A percentile compares a stretch with the other conserved stretches of the same genome.
These are phyloP conservation scores for Megathymus violae DNA, from an alignment of 1,140 invertebrate species.

Conservation along the genomic window DNA sequence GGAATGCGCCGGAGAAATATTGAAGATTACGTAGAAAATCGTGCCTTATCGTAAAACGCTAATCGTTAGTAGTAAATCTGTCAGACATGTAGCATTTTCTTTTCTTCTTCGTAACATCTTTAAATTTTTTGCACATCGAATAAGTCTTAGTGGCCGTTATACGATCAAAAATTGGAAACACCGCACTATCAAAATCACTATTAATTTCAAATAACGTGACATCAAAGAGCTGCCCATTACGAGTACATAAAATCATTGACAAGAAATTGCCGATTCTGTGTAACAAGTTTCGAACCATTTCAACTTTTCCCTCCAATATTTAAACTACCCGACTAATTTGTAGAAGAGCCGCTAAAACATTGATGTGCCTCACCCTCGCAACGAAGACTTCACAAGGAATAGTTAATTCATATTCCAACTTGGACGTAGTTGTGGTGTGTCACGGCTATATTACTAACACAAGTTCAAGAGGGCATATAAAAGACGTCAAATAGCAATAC, in stretches of 20 bases:
- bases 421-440: neutral
- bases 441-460: neutral
- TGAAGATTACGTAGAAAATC: no score
- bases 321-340: slow-evolving; percentile 14
- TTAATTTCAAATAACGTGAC: neutral
- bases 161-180: neutral
- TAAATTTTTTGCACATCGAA: no score
- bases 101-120: no score
- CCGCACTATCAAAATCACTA: neutral
- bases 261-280: neutral
- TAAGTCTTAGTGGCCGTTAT: no score
- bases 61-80: no score
- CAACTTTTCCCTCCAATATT: slow-evolving; percentile 2
- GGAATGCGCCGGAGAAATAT: no score
- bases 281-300: slow-evolving; percentile 2
- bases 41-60: no score
- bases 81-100: no score
- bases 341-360: slow-evolving; percentile 20
- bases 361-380: slow-evolving; percentile 6
- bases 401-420: slow-evolving; percentile 21
- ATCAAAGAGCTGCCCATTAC: neutral
- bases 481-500: no score
- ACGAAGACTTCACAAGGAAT: slow-evolving; percentile 24
- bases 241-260: neutral
- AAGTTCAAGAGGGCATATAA: neutral